phyloP scores from a whole-genome alignment of 1,140 invertebrate species.

The Drosophila aff. region DNA sequence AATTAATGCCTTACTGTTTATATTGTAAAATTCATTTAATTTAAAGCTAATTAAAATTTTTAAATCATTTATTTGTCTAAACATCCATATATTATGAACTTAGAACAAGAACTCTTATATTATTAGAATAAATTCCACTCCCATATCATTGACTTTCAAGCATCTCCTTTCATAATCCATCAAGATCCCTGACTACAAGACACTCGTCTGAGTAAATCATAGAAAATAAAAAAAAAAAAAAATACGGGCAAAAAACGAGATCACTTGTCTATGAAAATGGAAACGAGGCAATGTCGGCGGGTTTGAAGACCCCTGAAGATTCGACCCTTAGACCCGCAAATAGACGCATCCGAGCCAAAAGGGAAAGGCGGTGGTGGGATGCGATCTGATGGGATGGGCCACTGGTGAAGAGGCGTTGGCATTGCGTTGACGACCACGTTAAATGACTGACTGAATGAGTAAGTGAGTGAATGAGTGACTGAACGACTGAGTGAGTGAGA shows the following conservation, averaged over 20 bases:
- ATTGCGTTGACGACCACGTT: slow-evolving; percentile 51
- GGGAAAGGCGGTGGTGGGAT: slow-evolving; percentile 31
- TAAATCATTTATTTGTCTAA: neutral
- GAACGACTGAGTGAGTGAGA: slow-evolving; percentile 23
- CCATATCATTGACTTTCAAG: neutral
- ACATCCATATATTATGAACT: neutral
- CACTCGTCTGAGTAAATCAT: slow-evolving; percentile 4
- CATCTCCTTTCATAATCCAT: slow-evolving; percentile 22
- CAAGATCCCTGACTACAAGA: slow-evolving; percentile 8
- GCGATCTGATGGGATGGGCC: slow-evolving; percentile 24
- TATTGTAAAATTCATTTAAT: neutral
- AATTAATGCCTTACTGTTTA: neutral
- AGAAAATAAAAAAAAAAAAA: neutral
- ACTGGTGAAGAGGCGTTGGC: slow-evolving; percentile 42
- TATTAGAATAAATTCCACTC: neutral
- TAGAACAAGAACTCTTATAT: neutral
- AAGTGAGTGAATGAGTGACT: slow-evolving; percentile 37
- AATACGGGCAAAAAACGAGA: slow-evolving; percentile 30
- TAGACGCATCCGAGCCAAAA: slow-evolving; percentile 23
- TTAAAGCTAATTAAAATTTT: neutral
- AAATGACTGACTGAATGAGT: slow-evolving; percentile 33
- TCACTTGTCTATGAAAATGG: slow-evolving; percentile 36
- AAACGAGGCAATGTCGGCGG: slow-evolving; percentile 34
- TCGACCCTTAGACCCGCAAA: slow-evolving; percentile 51
- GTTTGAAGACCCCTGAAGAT: slow-evolving; percentile 41